Percentiles rank a stretch among this genome's conserved stretches.
Conservation (phyloP, 2,113 vertebrate species). For the Siniperca chuatsi region DNA sequence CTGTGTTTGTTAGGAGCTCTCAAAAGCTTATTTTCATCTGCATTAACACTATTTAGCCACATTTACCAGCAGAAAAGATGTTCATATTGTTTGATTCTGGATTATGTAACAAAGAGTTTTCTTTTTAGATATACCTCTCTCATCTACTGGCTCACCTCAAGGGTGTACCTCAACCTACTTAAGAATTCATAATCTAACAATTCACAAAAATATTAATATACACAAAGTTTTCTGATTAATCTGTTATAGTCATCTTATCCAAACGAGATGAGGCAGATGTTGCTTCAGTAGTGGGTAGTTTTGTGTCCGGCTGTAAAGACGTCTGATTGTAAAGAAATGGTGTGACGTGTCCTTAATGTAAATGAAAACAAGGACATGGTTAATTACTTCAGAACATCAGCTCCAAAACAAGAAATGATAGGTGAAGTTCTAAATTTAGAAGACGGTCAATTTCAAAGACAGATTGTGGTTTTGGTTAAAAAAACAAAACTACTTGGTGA, state of each 20-base stretch:
- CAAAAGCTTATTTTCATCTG: not conserved
- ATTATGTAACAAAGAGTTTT: too few relatives aligned
- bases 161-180: not conserved
- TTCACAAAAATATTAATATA: not conserved
- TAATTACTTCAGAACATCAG: not conserved
- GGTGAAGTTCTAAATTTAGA: not conserved
- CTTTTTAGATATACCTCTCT: not conserved
- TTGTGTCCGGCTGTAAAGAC: not conserved
- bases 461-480: not conserved
- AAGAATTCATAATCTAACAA: not conserved
- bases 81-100: not conserved
- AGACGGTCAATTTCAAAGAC: not conserved
- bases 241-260: not conserved
- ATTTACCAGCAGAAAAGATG: not conserved
- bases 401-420: not conserved
- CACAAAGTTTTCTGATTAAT: not conserved
- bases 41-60: not conserved
- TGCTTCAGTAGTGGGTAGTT: not conserved
- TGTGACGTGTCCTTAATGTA: not conserved
- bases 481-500: too few relatives aligned
- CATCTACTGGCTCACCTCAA: not conserved
- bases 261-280: not conserved
- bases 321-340: not conserved
- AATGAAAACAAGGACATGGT: not conserved
- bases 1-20: not conserved